phyloP scores from a whole-genome alignment of 2,113 vertebrate genomes.

The Ailurus styani region DNA sequence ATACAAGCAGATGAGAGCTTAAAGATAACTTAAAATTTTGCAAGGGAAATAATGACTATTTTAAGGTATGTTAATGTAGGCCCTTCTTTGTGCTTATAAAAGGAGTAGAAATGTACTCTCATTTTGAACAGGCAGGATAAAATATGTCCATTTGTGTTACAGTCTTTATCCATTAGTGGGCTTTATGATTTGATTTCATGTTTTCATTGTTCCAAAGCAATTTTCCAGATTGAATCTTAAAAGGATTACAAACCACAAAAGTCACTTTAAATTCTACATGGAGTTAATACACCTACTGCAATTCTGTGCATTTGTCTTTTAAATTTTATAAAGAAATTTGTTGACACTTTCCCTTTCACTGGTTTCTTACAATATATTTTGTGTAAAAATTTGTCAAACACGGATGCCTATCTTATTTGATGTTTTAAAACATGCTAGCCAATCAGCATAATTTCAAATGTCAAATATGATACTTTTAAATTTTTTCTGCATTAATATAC shows the following conservation, averaged over 20 bases:
- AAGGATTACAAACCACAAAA: slow-evolving; percentile 70
- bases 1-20: slow-evolving; percentile 13
- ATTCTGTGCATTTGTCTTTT: slow-evolving; percentile 52
- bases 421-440: slow-evolving; percentile 43
- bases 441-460: slow-evolving; percentile 13
- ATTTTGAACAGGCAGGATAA: slow-evolving; percentile 61
- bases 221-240: slow-evolving; percentile 71
- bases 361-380: slow-evolving; percentile 11
- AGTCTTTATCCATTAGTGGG: slow-evolving; percentile 51
- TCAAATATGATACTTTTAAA: slow-evolving; percentile 25
- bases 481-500: slow-evolving; percentile 16
- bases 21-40: slow-evolving; percentile 49
- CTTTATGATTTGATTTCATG: slow-evolving; percentile 64
- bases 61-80: slow-evolving; percentile 54
- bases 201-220: slow-evolving; percentile 71
- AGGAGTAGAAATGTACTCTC: slow-evolving; percentile 45
- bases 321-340: slow-evolving; percentile 61
- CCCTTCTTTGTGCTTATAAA: slow-evolving; percentile 55
- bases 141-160: slow-evolving; percentile 45
- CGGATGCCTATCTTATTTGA: not conserved
- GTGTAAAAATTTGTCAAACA: slow-evolving; percentile 23
- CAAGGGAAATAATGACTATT: slow-evolving; percentile 50
- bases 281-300: not conserved
- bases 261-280: slow-evolving; percentile 64
- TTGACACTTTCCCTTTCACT: slow-evolving; percentile 57